Conservation (phyloP, 2,888 invertebrate species). For the Lithophane semibrunnea region DNA sequence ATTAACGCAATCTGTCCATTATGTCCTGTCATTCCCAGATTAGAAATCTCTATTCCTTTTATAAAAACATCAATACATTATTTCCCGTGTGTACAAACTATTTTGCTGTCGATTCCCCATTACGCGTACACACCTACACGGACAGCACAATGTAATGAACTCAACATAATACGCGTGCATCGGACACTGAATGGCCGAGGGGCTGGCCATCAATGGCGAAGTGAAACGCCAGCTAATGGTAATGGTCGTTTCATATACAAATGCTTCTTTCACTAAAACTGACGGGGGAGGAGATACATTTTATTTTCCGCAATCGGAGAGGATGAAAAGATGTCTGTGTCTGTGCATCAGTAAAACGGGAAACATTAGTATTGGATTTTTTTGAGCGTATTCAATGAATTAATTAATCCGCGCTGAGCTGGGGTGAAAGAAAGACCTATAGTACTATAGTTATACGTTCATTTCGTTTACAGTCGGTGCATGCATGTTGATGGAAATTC, state of each 20-base stretch:
- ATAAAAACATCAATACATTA: constrained; percentile 49
- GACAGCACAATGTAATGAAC: constrained; percentile 65
- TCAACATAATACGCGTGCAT: constrained; percentile 66
- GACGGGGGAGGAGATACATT: constrained; percentile 62
- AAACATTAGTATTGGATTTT: constrained; percentile 62
- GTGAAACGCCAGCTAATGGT: constrained; percentile 68
- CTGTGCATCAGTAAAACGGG: constrained; percentile 54
- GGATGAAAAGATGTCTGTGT: constrained; percentile 62
- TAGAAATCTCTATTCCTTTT: constrained; percentile 12
- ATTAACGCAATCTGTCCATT: neutral
- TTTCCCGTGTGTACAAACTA: constrained; percentile 43
- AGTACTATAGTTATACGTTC: constrained; percentile 5
- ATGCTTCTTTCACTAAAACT: constrained; percentile 69
- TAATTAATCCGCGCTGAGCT: constrained; percentile 56
- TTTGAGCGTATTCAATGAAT: constrained; percentile 61
- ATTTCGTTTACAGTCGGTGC: constrained; percentile 7
- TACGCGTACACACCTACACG: constrained; percentile 49
- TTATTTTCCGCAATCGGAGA: constrained; percentile 63
- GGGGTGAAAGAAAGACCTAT: constrained; percentile 32
- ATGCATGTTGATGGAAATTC: constrained; percentile 38
- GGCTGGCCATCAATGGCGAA: constrained; percentile 65
- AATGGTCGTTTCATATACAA: constrained; percentile 72
- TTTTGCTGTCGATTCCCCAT: constrained; percentile 50
- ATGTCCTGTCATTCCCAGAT: constrained; percentile 20
- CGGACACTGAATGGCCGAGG: constrained; percentile 67